phyloP scores from a whole-genome alignment of 2,113 vertebrate species.

The Cebidichthys violaceus region DNA sequence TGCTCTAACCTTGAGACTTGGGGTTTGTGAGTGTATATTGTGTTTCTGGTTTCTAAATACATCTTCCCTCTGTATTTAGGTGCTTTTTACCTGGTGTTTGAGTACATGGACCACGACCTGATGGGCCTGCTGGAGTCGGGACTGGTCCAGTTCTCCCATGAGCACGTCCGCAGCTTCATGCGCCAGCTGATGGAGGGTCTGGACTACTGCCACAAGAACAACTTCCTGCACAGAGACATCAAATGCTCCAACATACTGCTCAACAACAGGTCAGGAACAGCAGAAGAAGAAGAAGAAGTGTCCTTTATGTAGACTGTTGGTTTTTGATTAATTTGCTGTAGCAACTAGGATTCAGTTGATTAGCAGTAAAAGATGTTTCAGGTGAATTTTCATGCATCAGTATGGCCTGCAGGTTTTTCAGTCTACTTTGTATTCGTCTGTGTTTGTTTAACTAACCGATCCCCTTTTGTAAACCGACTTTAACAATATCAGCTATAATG shows the following conservation, averaged over 20 bases:
- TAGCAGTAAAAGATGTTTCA: neutral
- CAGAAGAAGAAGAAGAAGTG: neutral
- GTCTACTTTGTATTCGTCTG: neutral
- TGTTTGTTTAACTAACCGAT: neutral
- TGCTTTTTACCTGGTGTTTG: slow-evolving; percentile 99
- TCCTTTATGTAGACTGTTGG: neutral
- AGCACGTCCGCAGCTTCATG: slow-evolving; percentile 99
- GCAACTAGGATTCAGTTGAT: neutral
- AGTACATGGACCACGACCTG: slow-evolving; percentile 99
- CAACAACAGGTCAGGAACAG: slow-evolving; percentile 91
- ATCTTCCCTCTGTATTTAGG: slow-evolving; percentile 71
- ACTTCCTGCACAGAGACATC: slow-evolving; percentile 97
- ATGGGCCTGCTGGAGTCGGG: slow-evolving; percentile 99
- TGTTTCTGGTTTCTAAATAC: neutral
- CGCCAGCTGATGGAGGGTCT: slow-evolving; percentile 98
- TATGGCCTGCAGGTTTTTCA: neutral
- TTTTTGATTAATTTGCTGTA: neutral
- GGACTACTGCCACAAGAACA: slow-evolving; percentile 99
- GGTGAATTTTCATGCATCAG: neutral
- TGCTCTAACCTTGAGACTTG: neutral
- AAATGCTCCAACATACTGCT: slow-evolving; percentile 98
- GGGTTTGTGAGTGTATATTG: neutral
- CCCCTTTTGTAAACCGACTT: neutral
- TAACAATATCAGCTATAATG: neutral
- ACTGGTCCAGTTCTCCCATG: slow-evolving; percentile 97